Evolutionary conservation across 2,113 vertebrate species (phyloP), one percentile per base, ranked within the genome.

Genomic region (Melanocharis versteri): DNA sequence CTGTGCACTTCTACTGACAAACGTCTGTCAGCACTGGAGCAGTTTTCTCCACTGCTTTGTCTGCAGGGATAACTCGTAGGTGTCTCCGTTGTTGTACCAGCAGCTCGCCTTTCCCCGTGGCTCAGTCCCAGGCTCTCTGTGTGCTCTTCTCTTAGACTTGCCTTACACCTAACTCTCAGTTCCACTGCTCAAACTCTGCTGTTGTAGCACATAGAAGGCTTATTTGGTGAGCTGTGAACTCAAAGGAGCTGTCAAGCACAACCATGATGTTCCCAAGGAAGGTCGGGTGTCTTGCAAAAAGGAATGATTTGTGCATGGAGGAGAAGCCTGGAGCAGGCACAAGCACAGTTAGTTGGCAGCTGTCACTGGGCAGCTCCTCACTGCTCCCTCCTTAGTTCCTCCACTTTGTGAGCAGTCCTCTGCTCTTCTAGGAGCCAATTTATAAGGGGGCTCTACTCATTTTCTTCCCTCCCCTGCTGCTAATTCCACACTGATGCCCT

Each of bases 1-100:
- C 96, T 97, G 93, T 96, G 92, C 96, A 94, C 88, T 96, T 94
- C 93, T 96, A 96, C 95, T 96, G 94, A 89, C 95, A 79, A 94
- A 89, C 28, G 69, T 96, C 94, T 96, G 93, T 96, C 95, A 94
- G 96, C 95, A 95, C 95, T 96, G 96, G 93, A 97, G 95, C 94
- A 60, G 80, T 94, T 93, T 94, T 96, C 96, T 96, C 96, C 94
- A 71, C 94, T 96, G 96, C 94, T 96, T 95, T 97, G 96, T 95
- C 95, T 81, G 95, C 94, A 94, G 95, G 95, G 89, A 58, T 92
- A 70, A 95, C 83, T 92, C 7, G 1, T 83, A 78, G 76, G 50
- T 82, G 89, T 94, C 76, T 86, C 62, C 0, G 0, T 53, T 80
- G 81, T 89, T 0, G 0, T 80, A 95, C 80, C 85, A 96, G 80